Evolutionary conservation across 2,888 invertebrate genomes (phyloP), one percentile per base, ranked within the genome.

Genomic region (Ectemnius cavifrons): DNA sequence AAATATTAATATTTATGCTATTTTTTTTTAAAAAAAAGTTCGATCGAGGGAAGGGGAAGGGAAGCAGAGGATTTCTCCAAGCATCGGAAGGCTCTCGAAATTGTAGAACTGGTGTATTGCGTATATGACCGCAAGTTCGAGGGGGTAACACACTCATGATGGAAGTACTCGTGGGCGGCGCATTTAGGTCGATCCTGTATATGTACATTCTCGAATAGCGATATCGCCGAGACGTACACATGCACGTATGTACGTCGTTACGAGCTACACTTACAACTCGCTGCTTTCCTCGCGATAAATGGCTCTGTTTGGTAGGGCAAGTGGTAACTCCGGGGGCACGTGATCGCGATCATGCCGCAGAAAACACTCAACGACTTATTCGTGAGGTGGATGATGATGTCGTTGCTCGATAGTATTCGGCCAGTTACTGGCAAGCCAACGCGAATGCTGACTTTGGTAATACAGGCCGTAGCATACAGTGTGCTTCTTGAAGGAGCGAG

Each of bases 181-280:
- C 27, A 68, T 65, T 69, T 37, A 63, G 60, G 60, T 63, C 45
- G 57, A 18, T 62, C 37, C 14, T 27, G 64, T 18, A 16, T 45
- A 52, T 52, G 37, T 37, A 37, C 37, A n/a, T 64, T 18, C 37
- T 61, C 47, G 49, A 63, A 27, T 23, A 14, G 37, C n/a, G 72
- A 63, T 60, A 49, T 23, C 58, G 52, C 16, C 14, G 14, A 28
- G 27, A 18, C 20, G 46, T 47, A 37, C 37, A 37, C 37, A 37
- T 37, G 37, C 37, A 37, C 37, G 8, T 37, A 11, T 6, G 37
- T 37, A 37, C 6, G 37, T 37, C 37, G 37, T 37, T 47, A 57
- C 56, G 45, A 60, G 63, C 47, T 72, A 72, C 64, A 63, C 64
- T 75, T 72, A 28, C 47, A 28, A 23, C 56, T 61, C 71, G 57